Percentiles rank a stretch among this genome's conserved stretches.
These are phyloP conservation scores for Mirounga angustirostris DNA, from an alignment of 2,113 vertebrate species.

Conservation along the genomic window DNA sequence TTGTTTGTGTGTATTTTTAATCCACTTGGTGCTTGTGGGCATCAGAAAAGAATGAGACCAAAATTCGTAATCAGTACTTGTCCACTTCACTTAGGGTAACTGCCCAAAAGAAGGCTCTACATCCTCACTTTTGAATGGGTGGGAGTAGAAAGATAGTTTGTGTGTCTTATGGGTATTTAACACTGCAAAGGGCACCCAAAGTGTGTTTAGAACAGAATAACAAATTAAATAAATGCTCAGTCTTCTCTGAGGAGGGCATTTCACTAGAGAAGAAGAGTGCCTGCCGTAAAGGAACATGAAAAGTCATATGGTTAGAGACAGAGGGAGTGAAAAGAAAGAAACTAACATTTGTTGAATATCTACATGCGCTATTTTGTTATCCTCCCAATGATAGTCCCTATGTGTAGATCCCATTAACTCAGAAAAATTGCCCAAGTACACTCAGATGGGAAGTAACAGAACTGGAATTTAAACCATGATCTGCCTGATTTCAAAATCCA, in stretches of 20 bases:
- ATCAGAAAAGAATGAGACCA: constrained; percentile 15
- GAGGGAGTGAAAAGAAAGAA: background rate
- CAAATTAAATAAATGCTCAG: background rate
- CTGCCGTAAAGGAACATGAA: background rate
- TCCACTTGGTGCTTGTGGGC: background rate
- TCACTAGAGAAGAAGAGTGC: background rate
- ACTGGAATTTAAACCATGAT: background rate
- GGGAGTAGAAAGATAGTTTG: background rate
- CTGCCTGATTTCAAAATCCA: background rate
- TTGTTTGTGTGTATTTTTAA: background rate
- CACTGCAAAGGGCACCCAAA: background rate
- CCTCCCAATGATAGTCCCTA: background rate
- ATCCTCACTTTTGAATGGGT: background rate
- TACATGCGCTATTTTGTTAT: background rate
- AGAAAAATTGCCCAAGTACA: background rate
- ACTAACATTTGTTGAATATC: background rate
- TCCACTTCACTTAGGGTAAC: background rate
- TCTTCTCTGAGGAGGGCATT: background rate
- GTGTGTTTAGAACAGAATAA: background rate
- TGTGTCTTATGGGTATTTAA: background rate
- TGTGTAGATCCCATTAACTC: background rate
- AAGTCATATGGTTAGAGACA: background rate
- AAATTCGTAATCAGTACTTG: background rate
- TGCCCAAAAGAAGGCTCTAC: background rate
- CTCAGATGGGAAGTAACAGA: background rate